These are phyloP conservation scores for Drosophila suzukii DNA, from an alignment of 1,140 invertebrate species.

Conservation along the genomic window DNA sequence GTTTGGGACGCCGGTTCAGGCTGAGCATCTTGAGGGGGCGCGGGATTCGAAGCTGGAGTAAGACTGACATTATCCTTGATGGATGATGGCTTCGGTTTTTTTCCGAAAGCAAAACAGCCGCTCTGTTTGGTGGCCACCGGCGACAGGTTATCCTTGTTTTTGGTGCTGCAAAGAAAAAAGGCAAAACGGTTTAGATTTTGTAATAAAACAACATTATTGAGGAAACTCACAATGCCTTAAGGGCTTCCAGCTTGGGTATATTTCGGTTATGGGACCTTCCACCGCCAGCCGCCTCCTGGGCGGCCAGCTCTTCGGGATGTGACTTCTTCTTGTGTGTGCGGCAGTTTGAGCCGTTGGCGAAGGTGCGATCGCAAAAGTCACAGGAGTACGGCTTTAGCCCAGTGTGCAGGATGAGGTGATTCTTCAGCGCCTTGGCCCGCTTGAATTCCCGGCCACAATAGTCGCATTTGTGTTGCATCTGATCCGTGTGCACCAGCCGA, in stretches of 20 bases:
- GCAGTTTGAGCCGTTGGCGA: slow-evolving; percentile 85
- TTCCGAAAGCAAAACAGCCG: slow-evolving; percentile 73
- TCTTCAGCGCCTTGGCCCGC: slow-evolving; percentile 83
- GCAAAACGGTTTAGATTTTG: neutral
- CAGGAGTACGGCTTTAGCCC: slow-evolving; percentile 85
- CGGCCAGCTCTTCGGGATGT: slow-evolving; percentile 84
- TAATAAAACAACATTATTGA: neutral
- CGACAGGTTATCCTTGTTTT: slow-evolving; percentile 75
- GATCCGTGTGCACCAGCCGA: slow-evolving; percentile 85
- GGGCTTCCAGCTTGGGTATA: slow-evolving; percentile 80
- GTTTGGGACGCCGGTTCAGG: neutral
- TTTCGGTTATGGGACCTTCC: slow-evolving; percentile 71
- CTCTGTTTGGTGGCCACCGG: slow-evolving; percentile 80
- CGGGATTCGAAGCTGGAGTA: neutral
- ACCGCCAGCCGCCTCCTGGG: slow-evolving; percentile 79
- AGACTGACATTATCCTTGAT: slow-evolving; percentile 24
- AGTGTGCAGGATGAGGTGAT: slow-evolving; percentile 84
- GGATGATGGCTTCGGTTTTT: slow-evolving; percentile 53
- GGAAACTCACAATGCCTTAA: slow-evolving; percentile 69
- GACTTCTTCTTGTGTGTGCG: slow-evolving; percentile 85
- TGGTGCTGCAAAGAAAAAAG: slow-evolving; percentile 48
- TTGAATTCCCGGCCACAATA: slow-evolving; percentile 79
- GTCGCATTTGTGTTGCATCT: slow-evolving; percentile 85
- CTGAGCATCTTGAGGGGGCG: slow-evolving; percentile 2
- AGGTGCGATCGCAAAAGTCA: slow-evolving; percentile 85